Evolutionary conservation across 1,140 invertebrate genomes (phyloP), one percentile per base, ranked within the genome.

Genomic region (Cephus cinctus): DNA sequence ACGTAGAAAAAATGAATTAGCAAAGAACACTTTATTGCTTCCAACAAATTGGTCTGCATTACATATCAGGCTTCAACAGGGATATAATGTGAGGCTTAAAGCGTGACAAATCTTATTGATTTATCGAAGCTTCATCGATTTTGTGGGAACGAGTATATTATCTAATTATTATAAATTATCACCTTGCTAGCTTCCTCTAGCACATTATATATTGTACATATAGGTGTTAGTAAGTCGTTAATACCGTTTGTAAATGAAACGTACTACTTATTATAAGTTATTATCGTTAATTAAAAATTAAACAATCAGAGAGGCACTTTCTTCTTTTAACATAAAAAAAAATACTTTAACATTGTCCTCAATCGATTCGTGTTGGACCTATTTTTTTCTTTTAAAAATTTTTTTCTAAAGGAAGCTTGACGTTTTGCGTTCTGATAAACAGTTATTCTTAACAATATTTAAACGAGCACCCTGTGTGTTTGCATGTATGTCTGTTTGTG

Each of bases 231-330:
- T 20, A 41, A 11, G 3, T 15, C 18, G 25, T 12, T 27, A 27
- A 12, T 27, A 12, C 30, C 30, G 11, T 43, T 8, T 3, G n/a
- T 23, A 43, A 23, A 23, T 12, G 14, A 9, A 27, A 27, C 18
- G n/a, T 43, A 43, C n/a, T 43, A 20, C 15, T 15, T 12, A 9
- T 1, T 21, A n/a, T n/a, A n/a, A n/a, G 14, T 41, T 41, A 19
- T 20, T 41, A 11, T 21, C 11, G 11, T 27, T 27, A 43, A 43
- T n/a, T 57, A 61, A 56, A 64, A 66, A 25, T 52, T 46, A 66
- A 63, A 40, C 39, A 52, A 63, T 42, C 53, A 42, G 39, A 49
- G 47, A 63, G 58, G 56, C 54, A 65, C 58, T 65, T 64, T 50
- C 34, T 52, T n/a, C 6, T 38, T 45, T 11, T 65, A 62, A 62